Conservation (phyloP, 2,113 vertebrate genomes). For the Phrynosoma blainvillii region DNA sequence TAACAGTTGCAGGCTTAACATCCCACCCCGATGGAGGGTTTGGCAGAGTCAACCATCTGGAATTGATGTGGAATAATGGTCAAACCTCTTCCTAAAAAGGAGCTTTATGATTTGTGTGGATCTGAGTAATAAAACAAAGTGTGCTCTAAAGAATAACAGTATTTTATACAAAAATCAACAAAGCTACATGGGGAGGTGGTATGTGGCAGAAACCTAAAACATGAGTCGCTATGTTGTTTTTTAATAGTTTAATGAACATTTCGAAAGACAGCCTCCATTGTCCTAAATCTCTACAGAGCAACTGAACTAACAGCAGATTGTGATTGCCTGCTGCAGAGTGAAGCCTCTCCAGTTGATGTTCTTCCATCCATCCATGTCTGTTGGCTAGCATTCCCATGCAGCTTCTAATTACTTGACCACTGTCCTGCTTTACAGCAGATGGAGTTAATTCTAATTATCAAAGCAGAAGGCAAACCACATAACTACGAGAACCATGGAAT, state of each 20-base stretch:
- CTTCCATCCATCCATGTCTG: neutral
- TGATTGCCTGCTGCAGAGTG: neutral
- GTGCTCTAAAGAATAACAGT: neutral
- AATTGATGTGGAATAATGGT: rapidly evolving
- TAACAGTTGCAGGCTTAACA: too few relatives aligned
- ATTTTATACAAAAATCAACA: neutral
- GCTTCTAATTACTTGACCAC: neutral
- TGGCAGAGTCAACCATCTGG: neutral
- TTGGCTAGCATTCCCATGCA: neutral
- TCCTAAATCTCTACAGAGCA: neutral
- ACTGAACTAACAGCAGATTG: neutral
- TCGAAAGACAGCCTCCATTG: neutral
- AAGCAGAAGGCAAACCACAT: neutral
- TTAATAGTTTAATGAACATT: neutral
- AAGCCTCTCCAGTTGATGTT: too few relatives aligned
- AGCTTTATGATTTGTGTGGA: neutral
- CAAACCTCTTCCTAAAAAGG: neutral
- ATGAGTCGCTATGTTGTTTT: neutral
- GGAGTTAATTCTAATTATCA: neutral
- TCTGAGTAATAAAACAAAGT: too few relatives aligned
- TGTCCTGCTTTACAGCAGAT: too few relatives aligned
- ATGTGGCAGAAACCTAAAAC: neutral
- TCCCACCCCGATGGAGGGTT: neutral
- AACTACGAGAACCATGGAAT: neutral
- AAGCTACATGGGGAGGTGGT: neutral